phyloP scores from a whole-genome alignment of 1,140 invertebrate species.

The Nautilus pompilius region DNA sequence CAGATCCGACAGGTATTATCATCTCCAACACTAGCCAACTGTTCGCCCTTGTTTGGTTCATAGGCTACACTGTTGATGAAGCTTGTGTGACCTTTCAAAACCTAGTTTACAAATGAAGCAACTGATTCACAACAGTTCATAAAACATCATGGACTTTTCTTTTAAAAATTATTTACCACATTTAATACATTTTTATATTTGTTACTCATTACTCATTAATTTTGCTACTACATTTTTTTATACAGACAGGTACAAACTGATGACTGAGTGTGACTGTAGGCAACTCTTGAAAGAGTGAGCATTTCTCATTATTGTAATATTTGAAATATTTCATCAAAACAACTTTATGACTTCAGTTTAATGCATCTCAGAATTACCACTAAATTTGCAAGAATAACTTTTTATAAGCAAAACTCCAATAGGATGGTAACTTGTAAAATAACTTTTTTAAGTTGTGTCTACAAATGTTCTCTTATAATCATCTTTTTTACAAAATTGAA shows the following conservation, averaged over 20 bases:
- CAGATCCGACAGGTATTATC: constrained; percentile 73
- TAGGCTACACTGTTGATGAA: constrained; percentile 71
- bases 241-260: neutral
- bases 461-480: too few species aligned
- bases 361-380: too few species aligned
- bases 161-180: neutral
- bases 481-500: neutral
- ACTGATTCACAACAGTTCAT: neutral
- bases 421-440: too few species aligned
- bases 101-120: constrained; percentile 51
- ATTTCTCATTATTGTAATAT: too few species aligned
- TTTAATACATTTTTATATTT: neutral
- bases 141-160: neutral
- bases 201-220: neutral
- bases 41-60: constrained; percentile 65
- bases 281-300: neutral
- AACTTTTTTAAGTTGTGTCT: too few species aligned
- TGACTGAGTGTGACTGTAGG: neutral
- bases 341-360: too few species aligned
- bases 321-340: too few species aligned
- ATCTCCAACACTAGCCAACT: constrained; percentile 72
- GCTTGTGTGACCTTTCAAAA: constrained; percentile 65
- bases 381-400: too few species aligned
- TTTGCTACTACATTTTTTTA: neutral
- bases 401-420: too few species aligned